Evolutionary conservation across 2,888 invertebrate genomes (phyloP).

Genomic region (Hedya salicella): DNA sequence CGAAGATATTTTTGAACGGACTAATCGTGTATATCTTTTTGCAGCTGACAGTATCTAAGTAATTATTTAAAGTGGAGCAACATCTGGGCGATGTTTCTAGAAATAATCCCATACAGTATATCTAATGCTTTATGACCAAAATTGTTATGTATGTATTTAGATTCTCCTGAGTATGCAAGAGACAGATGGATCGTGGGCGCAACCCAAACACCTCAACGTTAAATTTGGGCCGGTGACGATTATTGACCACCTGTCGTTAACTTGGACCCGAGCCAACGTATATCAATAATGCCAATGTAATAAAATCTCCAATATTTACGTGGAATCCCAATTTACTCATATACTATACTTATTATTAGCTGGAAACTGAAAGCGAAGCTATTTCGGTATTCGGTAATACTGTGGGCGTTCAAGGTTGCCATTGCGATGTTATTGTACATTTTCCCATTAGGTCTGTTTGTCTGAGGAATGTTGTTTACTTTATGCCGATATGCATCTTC

Average conservation of each 20-base stretch:
- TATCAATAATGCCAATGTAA: slow-evolving; percentile 33
- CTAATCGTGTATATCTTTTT: too few species aligned
- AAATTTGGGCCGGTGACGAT: slow-evolving; percentile 24
- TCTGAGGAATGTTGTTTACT: slow-evolving; percentile 31
- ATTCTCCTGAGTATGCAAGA: slow-evolving; percentile 9
- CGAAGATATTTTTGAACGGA: too few species aligned
- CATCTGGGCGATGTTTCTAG: too few species aligned
- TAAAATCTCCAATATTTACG: slow-evolving; percentile 30
- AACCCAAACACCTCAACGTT: slow-evolving; percentile 33
- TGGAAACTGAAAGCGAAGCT: slow-evolving; percentile 41
- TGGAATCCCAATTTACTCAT: slow-evolving; percentile 31
- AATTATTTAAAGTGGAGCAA: too few species aligned
- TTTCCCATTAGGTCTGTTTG: slow-evolving; percentile 27
- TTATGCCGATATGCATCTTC: slow-evolving; percentile 13
- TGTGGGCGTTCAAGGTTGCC: slow-evolving; percentile 40
- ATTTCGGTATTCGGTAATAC: slow-evolving; percentile 25
- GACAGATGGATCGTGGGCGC: slow-evolving; percentile 37
- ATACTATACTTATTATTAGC: slow-evolving; percentile 26
- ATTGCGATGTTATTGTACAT: slow-evolving; percentile 23
- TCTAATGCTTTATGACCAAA: neutral
- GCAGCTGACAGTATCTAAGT: neutral
- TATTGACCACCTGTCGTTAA: slow-evolving; percentile 39
- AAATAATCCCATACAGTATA: too few species aligned
- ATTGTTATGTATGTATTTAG: slow-evolving; percentile 10
- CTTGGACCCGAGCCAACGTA: slow-evolving; percentile 33